phyloP scores from a whole-genome alignment of 92 coral and sea anemone species.

The Umimayanthus chanpuru region DNA sequence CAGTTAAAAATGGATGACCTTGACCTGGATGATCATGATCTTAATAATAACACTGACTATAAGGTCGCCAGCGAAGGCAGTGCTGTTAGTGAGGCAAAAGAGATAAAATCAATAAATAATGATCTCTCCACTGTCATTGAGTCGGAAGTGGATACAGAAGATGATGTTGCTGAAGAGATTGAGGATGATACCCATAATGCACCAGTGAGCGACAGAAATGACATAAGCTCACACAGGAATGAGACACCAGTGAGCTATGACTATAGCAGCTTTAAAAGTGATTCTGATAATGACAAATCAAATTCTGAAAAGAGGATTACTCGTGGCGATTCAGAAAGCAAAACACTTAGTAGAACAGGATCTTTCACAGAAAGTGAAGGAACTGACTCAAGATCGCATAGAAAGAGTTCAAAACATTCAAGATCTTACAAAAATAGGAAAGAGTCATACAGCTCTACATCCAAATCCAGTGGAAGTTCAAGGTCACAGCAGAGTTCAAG shows the following conservation, averaged over 20 bases:
- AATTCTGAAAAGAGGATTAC: constrained; percentile 40
- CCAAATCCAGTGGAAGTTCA: constrained; percentile 46
- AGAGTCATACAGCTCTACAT: constrained; percentile 28
- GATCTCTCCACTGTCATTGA: constrained; percentile 54
- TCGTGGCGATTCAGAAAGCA: neutral
- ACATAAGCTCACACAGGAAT: neutral
- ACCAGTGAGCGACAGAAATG: constrained; percentile 3
- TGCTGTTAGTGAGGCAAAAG: constrained; percentile 58
- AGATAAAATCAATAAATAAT: constrained; percentile 70
- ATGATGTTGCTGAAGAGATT: constrained; percentile 88
- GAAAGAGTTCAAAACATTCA: constrained; percentile 50
- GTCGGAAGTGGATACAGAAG: constrained; percentile 79
- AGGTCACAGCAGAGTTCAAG: constrained; percentile 52
- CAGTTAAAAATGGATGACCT: constrained; percentile 77
- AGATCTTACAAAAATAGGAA: constrained; percentile 40
- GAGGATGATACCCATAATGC: constrained; percentile 70
- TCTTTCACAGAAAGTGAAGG: constrained; percentile 36
- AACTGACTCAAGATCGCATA: constrained; percentile 43
- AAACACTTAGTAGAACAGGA: neutral
- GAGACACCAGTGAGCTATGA: constrained; percentile 23
- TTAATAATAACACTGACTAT: constrained; percentile 53
- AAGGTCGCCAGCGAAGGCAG: constrained; percentile 44
- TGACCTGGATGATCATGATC: constrained; percentile 65
- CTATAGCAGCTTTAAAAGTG: constrained; percentile 35
- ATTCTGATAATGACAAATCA: constrained; percentile 37